These are phyloP conservation scores for Cephus spinipes DNA, from an alignment of 2,888 invertebrate genomes.

Conservation along the genomic window DNA sequence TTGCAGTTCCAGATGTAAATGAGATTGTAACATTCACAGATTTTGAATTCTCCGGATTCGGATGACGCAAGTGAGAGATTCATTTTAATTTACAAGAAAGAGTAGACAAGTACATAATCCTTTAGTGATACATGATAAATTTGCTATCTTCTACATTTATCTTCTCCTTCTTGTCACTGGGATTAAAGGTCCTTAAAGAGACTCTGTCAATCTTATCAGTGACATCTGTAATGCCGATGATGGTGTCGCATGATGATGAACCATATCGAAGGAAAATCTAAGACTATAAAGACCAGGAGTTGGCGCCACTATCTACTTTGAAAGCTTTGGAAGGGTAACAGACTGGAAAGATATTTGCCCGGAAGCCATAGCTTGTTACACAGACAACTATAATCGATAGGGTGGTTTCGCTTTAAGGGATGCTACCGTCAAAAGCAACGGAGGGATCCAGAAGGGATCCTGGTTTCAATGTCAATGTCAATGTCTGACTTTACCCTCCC, in stretches of 20 bases:
- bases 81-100: background rate
- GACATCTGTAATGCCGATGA: background rate
- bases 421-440: background rate
- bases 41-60: too few relatives aligned
- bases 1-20: too few relatives aligned
- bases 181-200: background rate
- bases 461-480: background rate
- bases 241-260: background rate
- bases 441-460: background rate
- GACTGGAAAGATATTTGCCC: constrained; percentile 4
- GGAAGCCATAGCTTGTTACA: background rate
- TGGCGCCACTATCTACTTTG: background rate
- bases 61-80: too few relatives aligned
- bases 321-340: constrained; percentile 3
- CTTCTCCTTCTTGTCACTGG: background rate
- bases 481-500: background rate
- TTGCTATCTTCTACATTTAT: background rate
- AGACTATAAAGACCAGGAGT: background rate
- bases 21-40: too few relatives aligned
- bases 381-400: background rate
- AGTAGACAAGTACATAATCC: background rate
- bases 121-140: background rate
- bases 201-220: background rate
- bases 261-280: background rate
- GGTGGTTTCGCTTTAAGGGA: background rate